Percentiles rank a stretch among this genome's conserved stretches.
Conservation (phyloP, 2,113 vertebrate species). For the Toxotes chatareus region DNA sequence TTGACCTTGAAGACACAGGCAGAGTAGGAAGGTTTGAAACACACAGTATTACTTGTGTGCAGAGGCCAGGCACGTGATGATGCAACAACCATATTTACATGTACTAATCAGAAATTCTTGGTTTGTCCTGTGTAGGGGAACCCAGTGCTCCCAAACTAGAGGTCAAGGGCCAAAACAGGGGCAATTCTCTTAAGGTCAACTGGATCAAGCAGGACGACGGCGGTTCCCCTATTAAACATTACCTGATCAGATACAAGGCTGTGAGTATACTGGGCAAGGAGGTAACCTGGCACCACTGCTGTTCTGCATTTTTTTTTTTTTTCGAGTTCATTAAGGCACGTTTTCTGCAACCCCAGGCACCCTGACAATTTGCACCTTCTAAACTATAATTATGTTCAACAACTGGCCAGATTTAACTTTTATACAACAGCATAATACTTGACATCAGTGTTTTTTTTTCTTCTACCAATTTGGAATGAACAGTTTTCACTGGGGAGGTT, state of each 20-base stretch:
- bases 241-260: constrained; percentile 94
- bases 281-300: constrained; percentile 23
- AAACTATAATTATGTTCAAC: too few relatives aligned
- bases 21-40: background rate
- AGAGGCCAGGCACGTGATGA: background rate
- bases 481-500: background rate
- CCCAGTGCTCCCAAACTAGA: constrained; percentile 94
- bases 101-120: constrained; percentile 41
- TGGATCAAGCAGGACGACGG: constrained; percentile 98
- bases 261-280: constrained; percentile 86
- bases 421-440: too few relatives aligned
- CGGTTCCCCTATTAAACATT: constrained; percentile 95
- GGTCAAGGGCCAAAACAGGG: constrained; percentile 86
- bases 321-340: too few relatives aligned
- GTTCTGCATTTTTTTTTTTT: background rate
- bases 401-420: background rate
- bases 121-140: constrained; percentile 89
- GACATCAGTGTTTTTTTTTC: background rate
- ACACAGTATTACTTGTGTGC: background rate
- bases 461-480: constrained; percentile 2
- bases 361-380: background rate
- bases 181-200: constrained; percentile 92
- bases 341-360: background rate
- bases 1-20: background rate
- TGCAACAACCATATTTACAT: background rate